Base-by-base conservation (phyloP, 2,797 vertebrate genomes). In the Hipposideros larvatus region DNA sequence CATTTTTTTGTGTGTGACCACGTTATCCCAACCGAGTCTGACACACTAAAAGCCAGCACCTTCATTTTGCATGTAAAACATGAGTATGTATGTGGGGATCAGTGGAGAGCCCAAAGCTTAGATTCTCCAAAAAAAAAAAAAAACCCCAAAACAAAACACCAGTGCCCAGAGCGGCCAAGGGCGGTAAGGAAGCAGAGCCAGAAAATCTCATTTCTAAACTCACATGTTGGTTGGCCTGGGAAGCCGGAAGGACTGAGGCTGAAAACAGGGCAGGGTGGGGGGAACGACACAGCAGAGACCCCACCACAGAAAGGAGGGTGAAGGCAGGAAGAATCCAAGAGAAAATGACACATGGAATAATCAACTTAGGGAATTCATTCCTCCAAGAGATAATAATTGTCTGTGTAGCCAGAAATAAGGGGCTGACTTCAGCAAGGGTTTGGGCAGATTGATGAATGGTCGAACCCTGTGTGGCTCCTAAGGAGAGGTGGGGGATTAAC, bases 111-210 rank as follows among this genome's bases (percentile, higher is more conserved):
- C 78, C n/a, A 16, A 28, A n/a, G 55, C 34, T 89, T 84, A 7
- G 41, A 51, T 37, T 66, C 79, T 71, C 28, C 22, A n/a, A 61
- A 70, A 74, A 4, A 78, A 48, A 34, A 37, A 37, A 37, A 37
- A 37, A 37, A 37, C 37, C 37, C 46, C 37, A 59, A 15, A 37
- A 37, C 37, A 37, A 37, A 43, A 43, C 43, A 43, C 43, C 7
- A 5, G 78, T 19, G 46, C 34, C 37, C 43, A 3, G 4, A 86
- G 4, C 0, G 0, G 59, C 26, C 43, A 68, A 11, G 1, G 9
- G n/a, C 16, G 4, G 66, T 1, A 28, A 28, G 13, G 24, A 74
- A 43, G 66, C 4, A 1, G 24, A 71, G 41, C 1, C n/a, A 57
- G 7, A 31, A 75, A 80, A 19, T 31, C 68, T 86, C 61, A 8